These are phyloP conservation scores for Centruroides vittatus DNA, from an alignment of 1,140 invertebrate species.

Conservation along the genomic window DNA sequence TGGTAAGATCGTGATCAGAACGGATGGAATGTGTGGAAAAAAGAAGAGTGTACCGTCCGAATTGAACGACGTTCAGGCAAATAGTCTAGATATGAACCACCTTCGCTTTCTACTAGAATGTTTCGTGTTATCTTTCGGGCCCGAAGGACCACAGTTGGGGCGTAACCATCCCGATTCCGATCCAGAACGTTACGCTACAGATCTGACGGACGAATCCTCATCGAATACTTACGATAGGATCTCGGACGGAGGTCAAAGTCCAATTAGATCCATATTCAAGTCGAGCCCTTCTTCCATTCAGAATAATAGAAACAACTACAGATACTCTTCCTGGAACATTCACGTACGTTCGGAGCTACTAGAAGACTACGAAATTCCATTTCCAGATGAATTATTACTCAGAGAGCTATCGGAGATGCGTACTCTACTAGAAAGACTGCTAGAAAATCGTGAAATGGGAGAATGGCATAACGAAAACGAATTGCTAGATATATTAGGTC, in stretches of 20 bases:
- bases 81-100: background rate
- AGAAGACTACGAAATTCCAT: background rate
- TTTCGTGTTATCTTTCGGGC: slow-evolving; percentile 9
- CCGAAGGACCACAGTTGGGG: slow-evolving; percentile 1
- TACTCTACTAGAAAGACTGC: slow-evolving; percentile 4
- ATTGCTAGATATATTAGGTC: background rate
- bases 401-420: slow-evolving; percentile 7
- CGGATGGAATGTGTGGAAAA: too few relatives aligned
- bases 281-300: background rate
- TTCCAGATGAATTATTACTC: background rate
- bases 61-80: too few relatives aligned
- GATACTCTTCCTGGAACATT: background rate
- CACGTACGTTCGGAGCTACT: background rate
- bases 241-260: background rate
- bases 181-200: slow-evolving; percentile 2
- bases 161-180: slow-evolving; percentile 12
- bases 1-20: too few relatives aligned
- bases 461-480: background rate
- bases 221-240: background rate
- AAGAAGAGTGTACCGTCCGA: too few relatives aligned
- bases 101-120: slow-evolving; percentile 9
- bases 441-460: slow-evolving; percentile 1
- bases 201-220: background rate
- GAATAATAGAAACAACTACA: background rate
- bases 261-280: background rate